phyloP scores from a whole-genome alignment of 2,797 vertebrate genomes.

The Protosalanx chinensis region DNA sequence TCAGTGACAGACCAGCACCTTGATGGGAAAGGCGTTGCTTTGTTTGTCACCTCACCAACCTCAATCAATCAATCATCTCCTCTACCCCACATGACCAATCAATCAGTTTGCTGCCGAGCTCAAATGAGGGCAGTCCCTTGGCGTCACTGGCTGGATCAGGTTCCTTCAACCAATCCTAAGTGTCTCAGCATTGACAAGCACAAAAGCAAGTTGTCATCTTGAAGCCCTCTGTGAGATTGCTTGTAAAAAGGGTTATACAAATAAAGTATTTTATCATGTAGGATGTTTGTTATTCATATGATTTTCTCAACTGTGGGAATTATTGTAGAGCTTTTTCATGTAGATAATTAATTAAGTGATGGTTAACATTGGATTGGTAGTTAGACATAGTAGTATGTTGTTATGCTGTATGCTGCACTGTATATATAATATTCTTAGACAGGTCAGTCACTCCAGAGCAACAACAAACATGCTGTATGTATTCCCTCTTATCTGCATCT shows the following conservation, averaged over 20 bases:
- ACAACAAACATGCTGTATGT: conserved; percentile 50
- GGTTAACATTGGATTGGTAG: neutral
- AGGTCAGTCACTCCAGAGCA: conserved; percentile 27
- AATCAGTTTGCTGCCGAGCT: conserved; percentile 59
- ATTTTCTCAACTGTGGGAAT: conserved; percentile 27
- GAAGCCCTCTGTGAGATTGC: too few relatives aligned
- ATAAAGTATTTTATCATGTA: conserved; percentile 31
- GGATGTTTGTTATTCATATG: conserved; percentile 58
- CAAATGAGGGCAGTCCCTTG: conserved; percentile 45
- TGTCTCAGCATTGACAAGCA: conserved; percentile 32
- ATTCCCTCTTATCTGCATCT: conserved; percentile 43
- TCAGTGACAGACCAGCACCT: conserved; percentile 72
- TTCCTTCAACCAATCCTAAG: conserved; percentile 59
- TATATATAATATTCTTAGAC: neutral
- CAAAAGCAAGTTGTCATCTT: conserved; percentile 41
- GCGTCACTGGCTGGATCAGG: conserved; percentile 42
- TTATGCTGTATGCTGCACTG: neutral
- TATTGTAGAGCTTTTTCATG: neutral
- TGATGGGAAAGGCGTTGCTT: conserved; percentile 66
- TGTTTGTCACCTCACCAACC: conserved; percentile 76
- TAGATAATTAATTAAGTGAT: too few relatives aligned
- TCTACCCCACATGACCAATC: conserved; percentile 63
- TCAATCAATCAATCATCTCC: conserved; percentile 79
- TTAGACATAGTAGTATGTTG: neutral
- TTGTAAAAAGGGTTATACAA: neutral